Base-by-base conservation (phyloP, 1,140 invertebrate species). In the Nylanderia fulva region DNA sequence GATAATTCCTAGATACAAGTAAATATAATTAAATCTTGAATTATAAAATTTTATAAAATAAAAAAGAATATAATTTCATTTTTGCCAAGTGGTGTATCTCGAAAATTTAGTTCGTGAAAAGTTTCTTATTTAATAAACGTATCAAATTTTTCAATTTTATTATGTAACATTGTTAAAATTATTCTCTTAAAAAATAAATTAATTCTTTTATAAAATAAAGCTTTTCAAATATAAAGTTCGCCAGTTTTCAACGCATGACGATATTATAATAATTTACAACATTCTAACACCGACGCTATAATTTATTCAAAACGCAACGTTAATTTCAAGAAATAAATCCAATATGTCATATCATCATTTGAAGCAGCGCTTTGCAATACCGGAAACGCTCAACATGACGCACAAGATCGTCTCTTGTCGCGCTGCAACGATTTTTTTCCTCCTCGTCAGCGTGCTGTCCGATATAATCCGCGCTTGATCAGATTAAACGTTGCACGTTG, bases 391-490 rank as follows among this genome's bases (percentile, higher is more conserved):
- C 77, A 52, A 60, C 27, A 42, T 9, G 39, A 82, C 66, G 66
- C 77, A 36, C 77, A 82, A 82, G 77, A 82, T 71, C 77, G 77
- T 82, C 66, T 82, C 77, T 82, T 56, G 79, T 88, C 58, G 63
- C 66, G 69, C 52, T 82, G 54, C 64, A 39, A 74, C 58, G 64
- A 85, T 85, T 88, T 88, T 88, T 85, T 88, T 83, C 68, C 69
- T 79, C 86, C 76, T 88, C 83, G 87, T 85, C 87, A 85, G 86
- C 74, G 88, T 88, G 80, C 86, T 86, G 88, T 90, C 90, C 91
- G 88, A 94, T 93, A 94, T 94, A 94, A 94, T 94, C 94, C 93
- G 93, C 91, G 91, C 92, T 93, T 95, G 93, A 95, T 95, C 94
- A 94, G 94, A 94, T 95, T 95, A 95, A 93, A 94, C 91, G 93